Percentiles rank a stretch among this genome's conserved stretches.
These are phyloP conservation scores for Macquaria ambigua DNA, from an alignment of 2,113 vertebrate genomes.

Conservation along the genomic window DNA sequence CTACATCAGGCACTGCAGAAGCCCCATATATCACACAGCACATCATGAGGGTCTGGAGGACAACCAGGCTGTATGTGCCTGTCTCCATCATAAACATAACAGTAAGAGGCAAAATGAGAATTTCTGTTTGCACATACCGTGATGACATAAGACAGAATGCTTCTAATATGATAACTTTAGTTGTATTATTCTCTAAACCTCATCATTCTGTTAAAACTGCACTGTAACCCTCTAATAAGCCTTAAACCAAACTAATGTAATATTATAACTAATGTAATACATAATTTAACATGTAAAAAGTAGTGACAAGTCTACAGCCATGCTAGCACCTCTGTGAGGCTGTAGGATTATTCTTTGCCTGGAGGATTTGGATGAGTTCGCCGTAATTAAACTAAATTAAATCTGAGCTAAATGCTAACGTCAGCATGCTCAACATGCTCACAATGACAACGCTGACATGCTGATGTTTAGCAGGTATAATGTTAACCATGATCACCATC, in stretches of 20 bases:
- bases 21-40: conserved; percentile 44
- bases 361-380: too few relatives aligned
- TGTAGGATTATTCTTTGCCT: too few relatives aligned
- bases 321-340: neutral
- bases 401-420: neutral
- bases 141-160: neutral
- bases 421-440: neutral
- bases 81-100: conserved; percentile 7
- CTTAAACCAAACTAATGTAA: neutral
- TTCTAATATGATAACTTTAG: neutral
- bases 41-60: conserved; percentile 33
- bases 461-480: neutral
- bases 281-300: neutral
- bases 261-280: neutral
- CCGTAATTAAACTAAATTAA: too few relatives aligned
- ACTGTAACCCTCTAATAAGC: neutral
- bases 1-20: conserved; percentile 20
- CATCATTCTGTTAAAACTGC: neutral
- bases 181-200: neutral
- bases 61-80: neutral
- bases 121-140: neutral
- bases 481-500: neutral
- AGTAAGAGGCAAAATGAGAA: neutral
- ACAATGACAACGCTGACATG: neutral
- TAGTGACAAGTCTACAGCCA: neutral